Base-by-base conservation (phyloP, 2,888 invertebrate genomes). In the Tillus elongatus region DNA sequence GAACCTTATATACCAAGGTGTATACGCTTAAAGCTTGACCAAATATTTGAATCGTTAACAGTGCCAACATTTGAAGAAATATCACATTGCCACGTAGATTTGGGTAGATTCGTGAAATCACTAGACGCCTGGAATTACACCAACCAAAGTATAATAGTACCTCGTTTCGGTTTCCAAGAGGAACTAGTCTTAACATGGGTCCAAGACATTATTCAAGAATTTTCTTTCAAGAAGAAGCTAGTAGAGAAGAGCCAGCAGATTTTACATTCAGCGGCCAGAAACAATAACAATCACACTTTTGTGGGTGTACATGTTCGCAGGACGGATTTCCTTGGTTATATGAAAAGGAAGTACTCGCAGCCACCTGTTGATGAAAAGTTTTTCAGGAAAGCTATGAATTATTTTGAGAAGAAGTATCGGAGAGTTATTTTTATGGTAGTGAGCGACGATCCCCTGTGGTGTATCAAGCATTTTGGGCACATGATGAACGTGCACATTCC, bases 281-380 rank as follows among this genome's bases (percentile, higher is more conserved):
- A 53, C 36, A 16, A 34, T n/a, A 40, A 43, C 12, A 44, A 47
- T 16, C 33, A 30, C 28, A 35, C 33, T 19, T 74, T 66, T 46
- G 67, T 74, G 10, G 72, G 72, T 32, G 64, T 75, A 27, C 75
- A 75, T 45, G 69, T 74, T 4, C 58, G 74, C 32, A 60, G 74
- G 37, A 74, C 73, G 2, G 75, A 75, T 54, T 75, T 74, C 52
- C 61, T 70, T 16, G 64, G 66, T 37, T 73, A 73, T 52, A 56
- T 75, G 13, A 70, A 69, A 67, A 61, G 68, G 38, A 73, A 71
- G 45, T 58, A 70, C 35, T 61, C 66, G 27, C 61, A 62, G 4
- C 53, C 57, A 27, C 60, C 67, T n/a, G 69, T 66, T 3, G 58
- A 58, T 37, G 46, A 54, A 3, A 50, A 46, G 13, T 71, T 67